Evolutionary conservation across 37 sponge, comb jelly and placozoan genomes (phyloP).

Genomic region (Bolinopsis microptera): DNA sequence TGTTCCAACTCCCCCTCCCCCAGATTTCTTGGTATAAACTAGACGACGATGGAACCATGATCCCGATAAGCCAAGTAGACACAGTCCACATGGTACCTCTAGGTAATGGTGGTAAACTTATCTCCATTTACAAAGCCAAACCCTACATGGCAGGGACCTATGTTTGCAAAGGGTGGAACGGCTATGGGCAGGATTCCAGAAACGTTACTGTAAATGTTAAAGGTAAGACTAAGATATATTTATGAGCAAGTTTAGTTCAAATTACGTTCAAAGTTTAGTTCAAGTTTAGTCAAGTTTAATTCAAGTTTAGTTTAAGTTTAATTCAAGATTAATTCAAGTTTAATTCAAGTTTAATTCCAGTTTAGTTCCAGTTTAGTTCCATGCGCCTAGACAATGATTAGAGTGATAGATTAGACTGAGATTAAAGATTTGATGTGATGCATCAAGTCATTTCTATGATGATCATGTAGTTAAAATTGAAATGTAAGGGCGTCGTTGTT

Average conservation of each 20-base stretch:
- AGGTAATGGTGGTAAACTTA: neutral
- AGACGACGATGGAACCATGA: neutral
- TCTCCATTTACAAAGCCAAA: neutral
- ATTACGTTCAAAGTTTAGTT: too few relatives aligned
- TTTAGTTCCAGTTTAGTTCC: too few relatives aligned
- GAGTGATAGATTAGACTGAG: too few relatives aligned
- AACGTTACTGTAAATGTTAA: neutral
- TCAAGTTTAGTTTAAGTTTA: too few relatives aligned
- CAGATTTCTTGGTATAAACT: slow-evolving; percentile 10
- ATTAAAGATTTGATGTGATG: too few relatives aligned
- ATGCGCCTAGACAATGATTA: too few relatives aligned
- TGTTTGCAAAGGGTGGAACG: neutral
- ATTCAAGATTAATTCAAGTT: too few relatives aligned
- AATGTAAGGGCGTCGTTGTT: too few relatives aligned
- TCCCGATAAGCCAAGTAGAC: neutral
- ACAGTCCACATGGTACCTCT: neutral
- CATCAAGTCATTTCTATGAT: too few relatives aligned
- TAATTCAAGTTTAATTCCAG: too few relatives aligned
- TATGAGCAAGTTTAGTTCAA: neutral
- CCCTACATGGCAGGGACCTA: slow-evolving; percentile 39
- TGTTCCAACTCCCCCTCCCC: neutral
- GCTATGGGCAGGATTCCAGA: neutral
- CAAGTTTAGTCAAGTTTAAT: too few relatives aligned
- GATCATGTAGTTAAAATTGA: too few relatives aligned
- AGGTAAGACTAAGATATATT: neutral